phyloP scores from a whole-genome alignment of 2,113 vertebrate species.

The Lichenostomus cassidix region DNA sequence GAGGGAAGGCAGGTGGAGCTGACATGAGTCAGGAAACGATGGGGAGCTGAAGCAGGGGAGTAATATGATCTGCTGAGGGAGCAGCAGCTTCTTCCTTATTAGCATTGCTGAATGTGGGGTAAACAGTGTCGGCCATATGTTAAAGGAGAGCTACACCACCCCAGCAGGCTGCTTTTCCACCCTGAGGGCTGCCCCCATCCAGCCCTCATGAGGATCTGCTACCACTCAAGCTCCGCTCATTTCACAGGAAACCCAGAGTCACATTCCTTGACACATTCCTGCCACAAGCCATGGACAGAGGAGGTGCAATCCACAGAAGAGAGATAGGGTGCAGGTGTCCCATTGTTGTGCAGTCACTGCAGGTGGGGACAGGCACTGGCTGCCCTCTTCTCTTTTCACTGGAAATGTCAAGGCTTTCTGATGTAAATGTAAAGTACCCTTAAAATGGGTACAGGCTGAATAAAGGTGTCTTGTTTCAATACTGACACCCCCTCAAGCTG shows the following conservation, averaged over 20 bases:
- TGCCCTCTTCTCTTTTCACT: neutral
- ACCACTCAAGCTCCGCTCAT: accelerated
- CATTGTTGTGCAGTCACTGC: neutral
- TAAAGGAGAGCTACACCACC: neutral
- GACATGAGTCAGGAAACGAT: neutral
- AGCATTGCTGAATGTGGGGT: neutral
- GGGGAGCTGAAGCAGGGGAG: neutral
- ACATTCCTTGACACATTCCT: neutral
- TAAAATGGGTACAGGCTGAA: neutral
- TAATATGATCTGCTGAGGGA: neutral
- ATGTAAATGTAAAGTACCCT: neutral
- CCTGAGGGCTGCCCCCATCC: accelerated
- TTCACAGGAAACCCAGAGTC: accelerated
- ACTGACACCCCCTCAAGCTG: neutral
- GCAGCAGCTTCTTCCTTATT: neutral
- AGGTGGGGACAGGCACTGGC: no score
- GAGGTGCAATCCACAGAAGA: neutral
- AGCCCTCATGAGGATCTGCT: accelerated
- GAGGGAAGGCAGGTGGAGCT: neutral
- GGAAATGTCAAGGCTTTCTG: neutral
- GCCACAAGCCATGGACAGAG: neutral
- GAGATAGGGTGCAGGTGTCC: neutral
- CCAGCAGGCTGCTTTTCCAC: neutral
- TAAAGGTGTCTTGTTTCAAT: neutral
- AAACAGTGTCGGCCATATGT: neutral